phyloP scores from a whole-genome alignment of 2,797 vertebrate genomes.

The Sciaenops ocellatus region DNA sequence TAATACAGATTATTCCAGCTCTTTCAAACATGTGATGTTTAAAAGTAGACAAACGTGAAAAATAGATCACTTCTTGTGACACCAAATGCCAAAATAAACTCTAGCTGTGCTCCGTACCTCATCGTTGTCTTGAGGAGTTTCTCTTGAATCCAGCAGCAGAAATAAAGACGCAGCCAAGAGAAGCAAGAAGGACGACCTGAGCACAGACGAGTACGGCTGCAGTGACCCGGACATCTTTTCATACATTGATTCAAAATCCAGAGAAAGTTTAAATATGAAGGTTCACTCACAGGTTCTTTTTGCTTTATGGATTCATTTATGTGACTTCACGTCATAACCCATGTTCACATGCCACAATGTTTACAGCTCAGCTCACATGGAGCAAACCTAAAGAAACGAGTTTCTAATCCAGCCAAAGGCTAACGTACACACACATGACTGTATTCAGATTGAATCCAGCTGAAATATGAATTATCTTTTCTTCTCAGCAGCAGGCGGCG shows the following conservation, averaged over 20 bases:
- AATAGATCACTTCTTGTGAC: neutral
- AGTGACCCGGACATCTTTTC: conserved; percentile 57
- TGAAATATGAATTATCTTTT: conserved; percentile 51
- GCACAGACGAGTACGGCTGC: conserved; percentile 13
- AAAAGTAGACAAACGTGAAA: neutral
- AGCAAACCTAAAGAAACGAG: conserved; percentile 11
- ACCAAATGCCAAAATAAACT: neutral
- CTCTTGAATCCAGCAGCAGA: conserved; percentile 55
- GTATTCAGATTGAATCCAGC: conserved; percentile 34
- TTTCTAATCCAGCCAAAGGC: conserved; percentile 3
- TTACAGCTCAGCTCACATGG: conserved; percentile 5
- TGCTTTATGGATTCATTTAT: conserved; percentile 6
- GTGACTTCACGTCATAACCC: conserved; percentile 11
- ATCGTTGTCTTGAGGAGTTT: conserved; percentile 25
- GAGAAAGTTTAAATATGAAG: conserved; percentile 1
- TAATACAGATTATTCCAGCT: neutral
- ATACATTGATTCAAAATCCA: neutral
- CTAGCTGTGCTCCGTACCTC: conserved; percentile 56
- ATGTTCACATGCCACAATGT: conserved; percentile 12
- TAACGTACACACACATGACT: conserved; percentile 5
- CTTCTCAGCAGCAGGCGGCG: conserved; percentile 50
- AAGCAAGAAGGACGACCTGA: conserved; percentile 41
- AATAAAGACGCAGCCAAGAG: conserved; percentile 61
- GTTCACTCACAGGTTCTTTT: conserved; percentile 5
- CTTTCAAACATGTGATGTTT: no score